Evolutionary conservation across 1,140 invertebrate species (phyloP).

Genomic region (Macrobrachium rosenbergii): DNA sequence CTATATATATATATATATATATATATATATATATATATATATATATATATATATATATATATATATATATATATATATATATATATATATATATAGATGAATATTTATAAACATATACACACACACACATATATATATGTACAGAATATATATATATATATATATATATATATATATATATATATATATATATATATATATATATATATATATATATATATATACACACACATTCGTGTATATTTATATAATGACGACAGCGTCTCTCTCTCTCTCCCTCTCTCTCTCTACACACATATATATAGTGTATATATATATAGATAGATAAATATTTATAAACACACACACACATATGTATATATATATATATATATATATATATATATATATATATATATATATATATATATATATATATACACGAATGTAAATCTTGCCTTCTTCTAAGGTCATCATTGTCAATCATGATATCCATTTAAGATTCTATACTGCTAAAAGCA

Average conservation of each 20-base stretch:
- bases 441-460: too few species aligned
- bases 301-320: not conserved
- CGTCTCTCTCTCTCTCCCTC: too few species aligned
- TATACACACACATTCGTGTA: not conserved
- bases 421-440: too few species aligned
- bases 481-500: too few species aligned
- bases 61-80: too few species aligned
- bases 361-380: not conserved
- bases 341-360: not conserved
- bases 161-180: too few species aligned
- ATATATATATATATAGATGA: not conserved
- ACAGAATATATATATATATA: not conserved
- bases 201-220: not conserved
- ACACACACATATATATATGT: not conserved
- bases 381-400: too few species aligned
- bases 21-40: not conserved
- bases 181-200: not conserved
- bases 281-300: constrained; percentile 1
- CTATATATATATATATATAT: not conserved
- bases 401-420: too few species aligned
- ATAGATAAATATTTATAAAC: too few species aligned
- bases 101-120: not conserved
- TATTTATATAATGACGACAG: not conserved
- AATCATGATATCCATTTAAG: too few species aligned
- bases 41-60: not conserved